These are phyloP conservation scores for Eilema caniola DNA, from an alignment of 2,888 invertebrate genomes.

Conservation along the genomic window DNA sequence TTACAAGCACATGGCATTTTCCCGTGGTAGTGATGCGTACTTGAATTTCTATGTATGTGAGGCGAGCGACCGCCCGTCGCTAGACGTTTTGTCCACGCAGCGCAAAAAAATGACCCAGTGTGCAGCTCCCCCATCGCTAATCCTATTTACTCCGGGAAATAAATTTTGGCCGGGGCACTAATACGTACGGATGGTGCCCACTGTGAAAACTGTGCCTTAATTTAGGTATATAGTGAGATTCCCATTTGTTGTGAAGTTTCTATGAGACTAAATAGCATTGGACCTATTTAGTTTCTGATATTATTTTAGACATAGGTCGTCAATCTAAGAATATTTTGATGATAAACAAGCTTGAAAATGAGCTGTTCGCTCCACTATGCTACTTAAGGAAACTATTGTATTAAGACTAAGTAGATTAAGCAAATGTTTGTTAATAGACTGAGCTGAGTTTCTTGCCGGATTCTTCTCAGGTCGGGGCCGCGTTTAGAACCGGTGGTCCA, in stretches of 20 bases:
- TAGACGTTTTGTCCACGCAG: constrained; percentile 58
- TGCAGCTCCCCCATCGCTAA: constrained; percentile 76
- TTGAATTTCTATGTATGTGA: not conserved
- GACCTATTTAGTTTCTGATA: no score
- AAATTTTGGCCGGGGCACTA: constrained; percentile 76
- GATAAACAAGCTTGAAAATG: no score
- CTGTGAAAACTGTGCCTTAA: constrained; percentile 60
- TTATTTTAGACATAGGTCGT: no score
- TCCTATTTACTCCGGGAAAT: constrained; percentile 81
- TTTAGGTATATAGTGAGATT: constrained; percentile 61
- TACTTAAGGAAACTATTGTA: no score
- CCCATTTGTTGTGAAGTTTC: constrained; percentile 56
- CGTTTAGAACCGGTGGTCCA: no score
- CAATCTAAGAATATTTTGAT: no score
- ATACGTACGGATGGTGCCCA: constrained; percentile 66
- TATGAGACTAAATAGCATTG: constrained; percentile 23
- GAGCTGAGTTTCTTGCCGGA: no score
- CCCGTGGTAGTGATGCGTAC: constrained; percentile 21
- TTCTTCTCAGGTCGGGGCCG: no score
- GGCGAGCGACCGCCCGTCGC: constrained; percentile 44
- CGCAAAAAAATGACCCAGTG: constrained; percentile 77
- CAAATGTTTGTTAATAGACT: no score
- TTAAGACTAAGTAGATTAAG: no score
- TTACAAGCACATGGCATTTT: constrained; percentile 29
- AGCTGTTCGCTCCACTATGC: no score